phyloP scores from a whole-genome alignment of 2,113 vertebrate genomes.

The Podarcis cretensis region DNA sequence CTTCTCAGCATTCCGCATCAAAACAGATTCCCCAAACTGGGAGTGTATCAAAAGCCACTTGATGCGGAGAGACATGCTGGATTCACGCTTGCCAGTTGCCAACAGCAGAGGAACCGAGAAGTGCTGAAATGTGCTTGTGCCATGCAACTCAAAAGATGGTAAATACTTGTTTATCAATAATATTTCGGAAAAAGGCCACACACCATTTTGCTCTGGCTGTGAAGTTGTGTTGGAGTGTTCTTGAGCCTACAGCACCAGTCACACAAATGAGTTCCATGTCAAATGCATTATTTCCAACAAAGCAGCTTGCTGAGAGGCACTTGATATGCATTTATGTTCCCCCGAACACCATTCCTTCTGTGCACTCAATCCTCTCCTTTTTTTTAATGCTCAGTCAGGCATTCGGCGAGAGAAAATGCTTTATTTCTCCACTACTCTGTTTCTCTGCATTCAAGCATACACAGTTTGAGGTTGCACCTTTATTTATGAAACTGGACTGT shows the following conservation, averaged over 20 bases:
- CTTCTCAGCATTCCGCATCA: not conserved
- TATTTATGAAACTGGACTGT: rapidly evolving
- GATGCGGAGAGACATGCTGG: not conserved
- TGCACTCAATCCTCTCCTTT: not conserved
- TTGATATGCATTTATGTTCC: constrained; percentile 8
- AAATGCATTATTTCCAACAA: not conserved
- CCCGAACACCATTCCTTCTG: not conserved
- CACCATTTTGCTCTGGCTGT: not conserved
- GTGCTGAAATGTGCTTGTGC: not conserved
- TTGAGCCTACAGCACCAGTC: not conserved
- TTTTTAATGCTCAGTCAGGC: not conserved
- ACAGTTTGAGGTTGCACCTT: not conserved
- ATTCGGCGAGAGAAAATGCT: not conserved
- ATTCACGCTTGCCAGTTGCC: not conserved
- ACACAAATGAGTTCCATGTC: not conserved
- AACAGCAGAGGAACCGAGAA: not conserved
- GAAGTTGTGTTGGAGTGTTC: not conserved
- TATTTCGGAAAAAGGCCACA: not conserved
- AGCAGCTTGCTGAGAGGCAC: constrained; percentile 14
- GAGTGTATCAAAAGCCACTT: not conserved
- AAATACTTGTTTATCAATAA: not conserved
- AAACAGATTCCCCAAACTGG: not conserved
- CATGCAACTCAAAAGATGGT: not conserved
- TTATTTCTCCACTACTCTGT: not conserved
- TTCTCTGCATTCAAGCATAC: not conserved